Base-by-base conservation (phyloP, 2,797 vertebrate species). In the Petrocephalus schoutedeni region DNA sequence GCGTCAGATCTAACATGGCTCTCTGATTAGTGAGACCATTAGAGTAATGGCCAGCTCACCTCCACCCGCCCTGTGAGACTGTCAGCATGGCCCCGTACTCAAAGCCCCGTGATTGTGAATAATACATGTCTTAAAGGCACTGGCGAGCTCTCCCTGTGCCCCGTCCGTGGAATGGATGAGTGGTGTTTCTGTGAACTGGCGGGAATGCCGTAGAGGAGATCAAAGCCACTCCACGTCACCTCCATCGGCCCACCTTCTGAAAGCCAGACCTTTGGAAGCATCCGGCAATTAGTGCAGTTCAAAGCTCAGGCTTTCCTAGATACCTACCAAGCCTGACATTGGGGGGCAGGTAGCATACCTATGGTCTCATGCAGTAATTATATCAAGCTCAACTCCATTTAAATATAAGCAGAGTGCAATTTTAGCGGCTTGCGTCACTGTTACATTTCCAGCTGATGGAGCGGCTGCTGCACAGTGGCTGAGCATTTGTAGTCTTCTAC, bases 231-330 rank as follows among this genome's bases (percentile, higher is more conserved):
- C 61, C 5, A 8, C 61, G 21, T 28, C 87, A 87, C 61, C 88
- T 61, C 51, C 61, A 64, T 49, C n/a, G 12, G 49, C 23, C 54
- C 54, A 67, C 23, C 64, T 56, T 88, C 8, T 23, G n/a, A 71
- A 67, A 51, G 28, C 45, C 53, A 77, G 88, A 58, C 67, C 64
- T 77, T 82, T 54, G 64, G 32, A 77, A 88, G 85, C 82, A 87
- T 80, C 61, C 67, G 86, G 82, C 88, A 87, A 87, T 87, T 83
- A 87, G 54, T 87, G 41, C 36, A 7, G 87, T 83, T 88, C 84
- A 84, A 86, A 87, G 45, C 21, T 57, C 59, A 14, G 21, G 53
- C 10, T 12, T 23, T 49, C 14, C 16, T 8, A 71, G 53, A 45
- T 57, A 59, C 57, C 41, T 28, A 64, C 82, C 41, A 59, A 32